Base-by-base conservation (phyloP, 1,140 invertebrate genomes). In the Anadara kagoshimensis region DNA sequence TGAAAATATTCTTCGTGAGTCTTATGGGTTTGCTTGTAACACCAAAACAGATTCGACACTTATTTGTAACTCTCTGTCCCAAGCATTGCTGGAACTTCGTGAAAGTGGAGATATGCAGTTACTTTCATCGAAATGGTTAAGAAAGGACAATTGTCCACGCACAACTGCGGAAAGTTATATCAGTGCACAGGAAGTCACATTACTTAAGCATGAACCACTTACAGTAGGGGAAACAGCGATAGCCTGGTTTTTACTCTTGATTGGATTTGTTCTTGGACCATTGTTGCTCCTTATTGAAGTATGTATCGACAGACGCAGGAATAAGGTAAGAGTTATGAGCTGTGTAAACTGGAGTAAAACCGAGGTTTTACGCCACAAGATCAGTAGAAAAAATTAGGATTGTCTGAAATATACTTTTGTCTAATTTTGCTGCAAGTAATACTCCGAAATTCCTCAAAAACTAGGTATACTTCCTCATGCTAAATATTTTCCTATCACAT, bases 1-100 rank as follows among this genome's bases (percentile, higher is more conserved):
- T 26, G 79, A 82, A 76, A 95, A 96, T 90, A 91, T 98, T 69
- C 95, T 97, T 86, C 93, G 94, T 18, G 96, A 96, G 88, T 95
- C 96, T 72, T 97, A 97, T 88, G 97, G 95, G 36, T 93, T 98
- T 57, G 96, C 95, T 8, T 66, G 74, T 44, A 56, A 16, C 22
- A 66, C 67, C 20, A 51, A 44, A 29, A 45, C 14, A 36, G 7
- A 2, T 36, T 5, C 29, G 16, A 43, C 3, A 11, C n/a, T 57
- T 7, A 29, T 70, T 22, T 70, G 73, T 44, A 59, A 65, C n/a
- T 24, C 59, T 5, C 43, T 75, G 14, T 54, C 62, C 16, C 56
- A 82, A 11, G 80, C 75, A 18, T 70, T 89, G 14, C 59, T 79
- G 12, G 44, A 81, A 49, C 44, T 87, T 61, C 64, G 57, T 47